Evolutionary conservation across 2,797 vertebrate species (phyloP).

Genomic region (Eulemur albifrons): DNA sequence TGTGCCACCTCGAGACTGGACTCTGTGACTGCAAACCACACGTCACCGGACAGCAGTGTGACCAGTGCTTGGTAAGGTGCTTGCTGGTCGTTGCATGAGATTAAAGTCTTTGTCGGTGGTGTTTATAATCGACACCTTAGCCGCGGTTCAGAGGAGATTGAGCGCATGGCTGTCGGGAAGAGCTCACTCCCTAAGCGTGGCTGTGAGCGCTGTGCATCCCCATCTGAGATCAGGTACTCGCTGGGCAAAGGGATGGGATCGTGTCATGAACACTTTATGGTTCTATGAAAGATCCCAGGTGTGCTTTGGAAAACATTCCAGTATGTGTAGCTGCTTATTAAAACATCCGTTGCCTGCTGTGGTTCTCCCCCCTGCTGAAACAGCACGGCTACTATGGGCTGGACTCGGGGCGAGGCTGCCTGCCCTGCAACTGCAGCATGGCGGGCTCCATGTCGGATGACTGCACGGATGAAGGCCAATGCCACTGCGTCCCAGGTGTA

Average conservation of each 20-base stretch:
- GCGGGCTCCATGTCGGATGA: constrained; percentile 85
- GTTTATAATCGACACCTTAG: neutral
- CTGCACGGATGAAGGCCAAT: constrained; percentile 89
- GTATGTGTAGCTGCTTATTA: neutral
- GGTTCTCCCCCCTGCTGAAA: neutral
- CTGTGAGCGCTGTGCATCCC: fast-evolving
- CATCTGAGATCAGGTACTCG: fast-evolving
- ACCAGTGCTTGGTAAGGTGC: constrained; percentile 90
- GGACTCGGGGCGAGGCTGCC: constrained; percentile 86
- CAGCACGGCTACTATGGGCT: constrained; percentile 91
- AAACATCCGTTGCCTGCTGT: neutral
- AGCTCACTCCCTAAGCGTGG: fast-evolving
- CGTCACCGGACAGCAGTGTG: constrained; percentile 89
- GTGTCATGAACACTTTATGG: fast-evolving
- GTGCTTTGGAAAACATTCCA: neutral
- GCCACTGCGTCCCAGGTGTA: constrained; percentile 89
- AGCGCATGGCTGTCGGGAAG: neutral
- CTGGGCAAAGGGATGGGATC: too few relatives aligned
- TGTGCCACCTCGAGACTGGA: constrained; percentile 90
- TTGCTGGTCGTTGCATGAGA: fast-evolving
- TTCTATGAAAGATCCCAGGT: neutral
- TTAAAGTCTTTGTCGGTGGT: too few relatives aligned
- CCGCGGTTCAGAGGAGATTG: neutral
- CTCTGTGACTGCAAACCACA: constrained; percentile 89
- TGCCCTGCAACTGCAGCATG: constrained; percentile 88